A percentile compares a stretch with the other conserved stretches of the same genome.
Evolutionary conservation across 2,888 invertebrate genomes (phyloP).

Genomic region (Caenorhabditis sp.): DNA sequence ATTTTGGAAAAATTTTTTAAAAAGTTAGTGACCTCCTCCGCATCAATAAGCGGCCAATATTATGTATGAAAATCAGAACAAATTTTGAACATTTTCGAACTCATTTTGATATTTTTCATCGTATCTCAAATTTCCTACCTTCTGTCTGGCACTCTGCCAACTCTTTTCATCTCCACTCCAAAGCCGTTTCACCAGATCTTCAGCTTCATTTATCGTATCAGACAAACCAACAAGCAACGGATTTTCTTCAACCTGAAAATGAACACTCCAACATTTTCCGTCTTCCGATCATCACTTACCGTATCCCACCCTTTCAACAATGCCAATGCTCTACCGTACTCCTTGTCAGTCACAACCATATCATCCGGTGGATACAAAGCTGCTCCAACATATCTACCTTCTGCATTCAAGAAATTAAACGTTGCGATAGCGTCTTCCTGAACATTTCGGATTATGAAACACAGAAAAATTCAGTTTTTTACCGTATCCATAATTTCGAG

Average conservation of each 20-base stretch:
- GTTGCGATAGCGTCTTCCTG: slow-evolving; percentile 84
- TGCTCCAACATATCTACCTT: slow-evolving; percentile 78
- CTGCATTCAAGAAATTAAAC: slow-evolving; percentile 89
- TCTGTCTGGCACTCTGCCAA: slow-evolving; percentile 32
- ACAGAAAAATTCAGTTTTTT: slow-evolving; percentile 2
- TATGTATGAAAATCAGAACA: no score
- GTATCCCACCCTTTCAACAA: slow-evolving; percentile 58
- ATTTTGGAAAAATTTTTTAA: no score
- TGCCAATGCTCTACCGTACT: slow-evolving; percentile 59
- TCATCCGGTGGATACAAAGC: slow-evolving; percentile 75
- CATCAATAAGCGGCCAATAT: no score
- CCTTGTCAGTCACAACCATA: slow-evolving; percentile 55
- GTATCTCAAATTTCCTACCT: slow-evolving; percentile 7
- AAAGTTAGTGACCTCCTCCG: no score
- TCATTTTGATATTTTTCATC: no score
- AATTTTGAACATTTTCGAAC: no score
- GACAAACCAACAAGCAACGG: slow-evolving; percentile 48
- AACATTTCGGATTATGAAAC: slow-evolving; percentile 14
- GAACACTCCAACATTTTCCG: background rate
- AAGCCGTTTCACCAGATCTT: slow-evolving; percentile 50
- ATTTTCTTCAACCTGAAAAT: slow-evolving; percentile 50
- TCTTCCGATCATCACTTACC: slow-evolving; percentile 7
- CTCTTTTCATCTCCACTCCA: slow-evolving; percentile 51
- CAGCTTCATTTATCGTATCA: slow-evolving; percentile 39
- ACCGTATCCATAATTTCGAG: slow-evolving; percentile 82